Conservation (phyloP, 2,888 invertebrate species). For the Amiota communis region DNA sequence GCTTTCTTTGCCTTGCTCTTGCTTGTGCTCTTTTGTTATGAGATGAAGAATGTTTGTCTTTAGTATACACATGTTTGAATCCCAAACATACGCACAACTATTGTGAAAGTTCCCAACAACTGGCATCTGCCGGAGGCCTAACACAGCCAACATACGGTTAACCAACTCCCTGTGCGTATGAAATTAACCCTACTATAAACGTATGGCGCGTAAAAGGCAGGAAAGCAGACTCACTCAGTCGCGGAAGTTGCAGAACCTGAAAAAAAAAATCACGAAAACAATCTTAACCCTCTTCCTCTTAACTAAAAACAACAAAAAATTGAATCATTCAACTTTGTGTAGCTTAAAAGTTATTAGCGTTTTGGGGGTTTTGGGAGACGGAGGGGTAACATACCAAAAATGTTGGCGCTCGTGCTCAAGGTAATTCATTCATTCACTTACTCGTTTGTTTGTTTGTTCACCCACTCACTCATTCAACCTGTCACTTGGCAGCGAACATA, state of each 20-base stretch:
- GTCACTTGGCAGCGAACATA: too few species aligned
- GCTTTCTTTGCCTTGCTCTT: too few species aligned
- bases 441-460: too few species aligned
- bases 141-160: conserved; percentile 4
- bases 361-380: conserved; percentile 47
- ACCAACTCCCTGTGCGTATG: conserved; percentile 42
- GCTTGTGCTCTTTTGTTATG: conserved; percentile 21
- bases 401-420: too few species aligned
- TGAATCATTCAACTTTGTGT: conserved; percentile 43
- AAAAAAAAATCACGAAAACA: conserved; percentile 28
- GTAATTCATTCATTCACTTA: too few species aligned
- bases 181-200: conserved; percentile 58
- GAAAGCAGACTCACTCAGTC: conserved; percentile 21
- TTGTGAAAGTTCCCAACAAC: conserved; percentile 59
- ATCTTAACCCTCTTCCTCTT: conserved; percentile 21
- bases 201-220: conserved; percentile 42
- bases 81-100: conserved; percentile 45
- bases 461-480: neutral
- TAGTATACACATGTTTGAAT: conserved; percentile 5
- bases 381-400: neutral
- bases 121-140: conserved; percentile 22
- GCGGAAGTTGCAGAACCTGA: conserved; percentile 58
- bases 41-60: neutral
- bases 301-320: conserved; percentile 41
- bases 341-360: conserved; percentile 68